Percentiles rank a stretch among this genome's conserved stretches.
Conservation (phyloP, 2,888 invertebrate species). For the Eilema sororculum region DNA sequence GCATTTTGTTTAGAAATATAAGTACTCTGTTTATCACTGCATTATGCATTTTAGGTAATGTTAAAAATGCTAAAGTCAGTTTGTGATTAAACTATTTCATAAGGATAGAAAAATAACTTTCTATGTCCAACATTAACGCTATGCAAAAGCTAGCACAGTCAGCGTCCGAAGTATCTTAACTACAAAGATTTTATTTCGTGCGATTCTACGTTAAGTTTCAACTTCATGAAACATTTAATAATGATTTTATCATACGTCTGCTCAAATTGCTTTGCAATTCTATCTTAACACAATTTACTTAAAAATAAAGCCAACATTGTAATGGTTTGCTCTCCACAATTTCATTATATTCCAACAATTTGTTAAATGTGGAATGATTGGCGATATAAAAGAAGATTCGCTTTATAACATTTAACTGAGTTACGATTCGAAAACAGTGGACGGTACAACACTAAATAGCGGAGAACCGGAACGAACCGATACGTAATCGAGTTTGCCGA, state of each 20-base stretch:
- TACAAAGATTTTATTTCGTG: no score
- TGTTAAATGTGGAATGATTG: conserved; percentile 51
- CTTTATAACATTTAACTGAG: conserved; percentile 58
- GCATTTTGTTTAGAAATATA: no score
- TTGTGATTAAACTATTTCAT: neutral
- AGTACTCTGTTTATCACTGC: no score
- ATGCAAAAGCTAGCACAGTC: no score
- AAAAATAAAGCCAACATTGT: conserved; percentile 41
- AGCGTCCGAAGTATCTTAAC: no score
- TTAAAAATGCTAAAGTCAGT: no score
- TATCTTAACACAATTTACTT: conserved; percentile 12
- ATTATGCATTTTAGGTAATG: no score
- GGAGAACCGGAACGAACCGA: conserved; percentile 53
- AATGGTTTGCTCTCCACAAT: conserved; percentile 47
- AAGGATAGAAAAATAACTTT: neutral
- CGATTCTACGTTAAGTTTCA: no score
- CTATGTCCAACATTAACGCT: neutral
- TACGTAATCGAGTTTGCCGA: conserved; percentile 60
- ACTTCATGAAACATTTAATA: neutral
- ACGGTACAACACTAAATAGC: conserved; percentile 55
- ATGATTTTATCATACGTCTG: neutral
- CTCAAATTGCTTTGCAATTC: neutral
- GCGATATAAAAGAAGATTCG: conserved; percentile 57
- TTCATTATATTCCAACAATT: conserved; percentile 51
- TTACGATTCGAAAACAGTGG: conserved; percentile 63